These are phyloP conservation scores for Hippasteria phrygiana DNA, from an alignment of 53 echinoderm and acorn worm genomes.

Conservation along the genomic window DNA sequence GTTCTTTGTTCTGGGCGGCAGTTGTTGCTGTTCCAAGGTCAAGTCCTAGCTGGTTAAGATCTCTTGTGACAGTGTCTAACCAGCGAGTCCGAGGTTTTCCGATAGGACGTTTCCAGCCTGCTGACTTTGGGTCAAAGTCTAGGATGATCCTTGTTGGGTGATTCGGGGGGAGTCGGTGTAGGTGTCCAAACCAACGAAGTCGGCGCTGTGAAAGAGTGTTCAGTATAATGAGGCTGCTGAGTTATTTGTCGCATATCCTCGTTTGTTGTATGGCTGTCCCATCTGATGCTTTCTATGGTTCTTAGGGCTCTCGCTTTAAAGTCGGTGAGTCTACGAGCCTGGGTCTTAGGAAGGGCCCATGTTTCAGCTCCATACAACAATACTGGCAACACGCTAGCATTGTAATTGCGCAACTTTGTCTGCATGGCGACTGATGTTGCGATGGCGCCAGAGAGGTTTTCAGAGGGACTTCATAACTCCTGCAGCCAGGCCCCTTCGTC, in stretches of 20 bases:
- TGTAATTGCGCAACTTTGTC: constrained; percentile 23
- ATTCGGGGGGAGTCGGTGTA: neutral
- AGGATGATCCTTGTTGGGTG: neutral
- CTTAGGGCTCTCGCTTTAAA: constrained; percentile 14
- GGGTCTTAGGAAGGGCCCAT: constrained; percentile 11
- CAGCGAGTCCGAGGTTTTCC: no score
- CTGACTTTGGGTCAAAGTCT: constrained; percentile 7
- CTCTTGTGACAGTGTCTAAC: no score
- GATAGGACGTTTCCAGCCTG: neutral
- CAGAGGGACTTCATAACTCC: neutral
- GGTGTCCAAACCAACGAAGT: neutral
- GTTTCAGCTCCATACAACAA: constrained; percentile 22
- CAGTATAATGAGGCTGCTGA: neutral
- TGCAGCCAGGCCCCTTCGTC: neutral
- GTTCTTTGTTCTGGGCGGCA: no score
- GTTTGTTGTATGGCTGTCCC: neutral
- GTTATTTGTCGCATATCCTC: neutral
- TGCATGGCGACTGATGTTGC: neutral
- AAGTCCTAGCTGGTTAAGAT: no score
- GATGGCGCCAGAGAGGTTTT: constrained; percentile 9
- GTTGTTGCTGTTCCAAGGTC: no score
- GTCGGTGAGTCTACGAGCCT: neutral
- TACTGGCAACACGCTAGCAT: neutral
- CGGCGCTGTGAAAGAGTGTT: neutral
- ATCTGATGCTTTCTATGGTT: neutral